Base-by-base conservation (phyloP, 2,113 vertebrate genomes). In the Centropus unirufus region DNA sequence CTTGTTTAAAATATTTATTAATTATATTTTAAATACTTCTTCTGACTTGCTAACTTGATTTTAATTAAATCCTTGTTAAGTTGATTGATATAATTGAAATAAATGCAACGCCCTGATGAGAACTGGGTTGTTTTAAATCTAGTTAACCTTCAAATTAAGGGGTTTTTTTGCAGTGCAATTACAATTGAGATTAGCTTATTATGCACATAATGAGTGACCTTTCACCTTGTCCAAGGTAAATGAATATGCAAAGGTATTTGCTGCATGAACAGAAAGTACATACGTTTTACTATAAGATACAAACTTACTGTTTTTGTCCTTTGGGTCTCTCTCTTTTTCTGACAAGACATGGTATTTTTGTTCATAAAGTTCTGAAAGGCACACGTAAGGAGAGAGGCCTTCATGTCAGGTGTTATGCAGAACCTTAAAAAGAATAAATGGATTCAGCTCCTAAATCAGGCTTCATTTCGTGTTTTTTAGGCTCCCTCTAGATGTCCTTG, bases 11-110 rank as follows among this genome's bases (percentile, higher is more conserved):
- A 36, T 86, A 88, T 79, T 87, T 95, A 96, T 95, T 96, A 95
- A 96, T 95, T 94, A 26, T 46, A 66, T 81, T 93, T 90, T 58
- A 87, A 67, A 87, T 73, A 73, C 91, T 76, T 39, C 66, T 84
- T 66, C 88, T 90, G 62, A 90, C 90, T 97, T 91, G 70, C 62
- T 96, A 88, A 83, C 91, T 92, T 96, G 96, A 94, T 88, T 96
- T 96, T 95, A 95, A 79, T 96, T 93, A 90, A 96, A 94, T 89
- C 58, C 88, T 90, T 90, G 82, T 74, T 94, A 94, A 80, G 66
- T 78, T 77, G 84, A 90, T 87, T 96, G 91, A 96, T 88, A 94
- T 96, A 96, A 87, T 86, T 97, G 90, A 91, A 83, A 78, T 90
- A 93, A 96, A 27, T 89, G 91, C 84, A 95, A 87, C 78, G 91